These are phyloP conservation scores for Eubucco bourcierii DNA, from an alignment of 2,113 vertebrate species.

Conservation along the genomic window DNA sequence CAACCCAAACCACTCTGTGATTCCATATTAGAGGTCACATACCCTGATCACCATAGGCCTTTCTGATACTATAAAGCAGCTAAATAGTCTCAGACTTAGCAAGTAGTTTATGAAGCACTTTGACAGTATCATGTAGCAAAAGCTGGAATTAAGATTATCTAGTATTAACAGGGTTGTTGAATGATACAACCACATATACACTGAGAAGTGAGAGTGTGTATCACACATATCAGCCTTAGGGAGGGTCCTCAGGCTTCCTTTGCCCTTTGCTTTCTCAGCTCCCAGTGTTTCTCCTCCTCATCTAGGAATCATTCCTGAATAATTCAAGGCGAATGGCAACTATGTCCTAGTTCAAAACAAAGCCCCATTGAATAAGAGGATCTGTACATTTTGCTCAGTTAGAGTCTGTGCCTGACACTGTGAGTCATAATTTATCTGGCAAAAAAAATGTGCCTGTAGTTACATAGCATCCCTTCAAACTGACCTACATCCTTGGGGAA, in stretches of 20 bases:
- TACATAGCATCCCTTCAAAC: neutral
- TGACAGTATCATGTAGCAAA: neutral
- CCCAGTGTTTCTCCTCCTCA: neutral
- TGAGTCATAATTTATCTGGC: neutral
- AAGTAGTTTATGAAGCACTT: accelerated
- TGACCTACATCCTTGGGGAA: neutral
- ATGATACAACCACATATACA: accelerated
- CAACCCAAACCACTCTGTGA: too few relatives aligned
- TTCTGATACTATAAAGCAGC: neutral
- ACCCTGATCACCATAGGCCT: neutral
- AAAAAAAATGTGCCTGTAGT: neutral
- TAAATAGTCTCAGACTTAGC: neutral
- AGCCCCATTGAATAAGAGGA: neutral
- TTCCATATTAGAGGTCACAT: neutral
- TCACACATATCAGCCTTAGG: neutral
- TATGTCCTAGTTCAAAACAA: conserved; percentile 15
- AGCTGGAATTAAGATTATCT: neutral
- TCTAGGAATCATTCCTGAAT: neutral
- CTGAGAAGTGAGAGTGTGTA: neutral
- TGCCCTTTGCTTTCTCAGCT: neutral
- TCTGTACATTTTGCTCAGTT: conserved; percentile 20
- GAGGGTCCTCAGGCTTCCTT: neutral
- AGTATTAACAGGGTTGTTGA: neutral
- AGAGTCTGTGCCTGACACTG: neutral
- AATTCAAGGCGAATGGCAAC: conserved; percentile 3